These are phyloP conservation scores for Vulpes ferrilata DNA, from an alignment of 2,113 vertebrate species.

Conservation along the genomic window DNA sequence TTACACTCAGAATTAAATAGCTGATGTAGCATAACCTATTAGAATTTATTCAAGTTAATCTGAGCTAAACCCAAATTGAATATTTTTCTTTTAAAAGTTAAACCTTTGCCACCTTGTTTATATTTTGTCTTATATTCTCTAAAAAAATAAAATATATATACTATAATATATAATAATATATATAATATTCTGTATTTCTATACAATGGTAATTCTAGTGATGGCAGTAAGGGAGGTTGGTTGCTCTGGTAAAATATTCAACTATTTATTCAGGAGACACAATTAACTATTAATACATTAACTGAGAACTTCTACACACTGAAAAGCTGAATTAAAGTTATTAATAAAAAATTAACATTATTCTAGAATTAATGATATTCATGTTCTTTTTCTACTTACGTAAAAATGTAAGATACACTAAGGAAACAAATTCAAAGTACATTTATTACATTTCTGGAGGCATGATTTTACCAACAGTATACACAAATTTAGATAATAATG, in stretches of 20 bases:
- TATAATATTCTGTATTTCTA: background rate
- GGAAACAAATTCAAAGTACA: constrained; percentile 37
- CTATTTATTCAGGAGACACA: constrained; percentile 15
- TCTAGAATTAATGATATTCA: background rate
- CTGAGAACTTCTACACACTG: background rate
- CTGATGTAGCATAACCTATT: background rate
- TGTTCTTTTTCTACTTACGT: constrained; percentile 26
- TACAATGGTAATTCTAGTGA: background rate
- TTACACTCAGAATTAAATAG: constrained; percentile 51
- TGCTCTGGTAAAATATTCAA: background rate
- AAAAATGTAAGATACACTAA: background rate
- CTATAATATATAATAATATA: background rate
- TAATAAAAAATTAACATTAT: constrained; percentile 49
- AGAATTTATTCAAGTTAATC: constrained; percentile 40
- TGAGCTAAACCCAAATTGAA: background rate
- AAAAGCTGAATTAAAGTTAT: constrained; percentile 25
- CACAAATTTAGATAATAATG: background rate
- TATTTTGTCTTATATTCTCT: constrained; percentile 5
- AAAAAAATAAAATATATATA: background rate
- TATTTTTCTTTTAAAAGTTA: constrained; percentile 51
- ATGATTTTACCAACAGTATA: background rate
- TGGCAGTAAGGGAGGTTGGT: background rate
- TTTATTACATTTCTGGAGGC: constrained; percentile 28
- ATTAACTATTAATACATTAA: constrained; percentile 15
- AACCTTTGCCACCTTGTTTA: background rate